Evolutionary conservation across 2,113 vertebrate genomes (phyloP), one percentile per base, ranked within the genome.

Genomic region (Tenebrosternarchus preto): DNA sequence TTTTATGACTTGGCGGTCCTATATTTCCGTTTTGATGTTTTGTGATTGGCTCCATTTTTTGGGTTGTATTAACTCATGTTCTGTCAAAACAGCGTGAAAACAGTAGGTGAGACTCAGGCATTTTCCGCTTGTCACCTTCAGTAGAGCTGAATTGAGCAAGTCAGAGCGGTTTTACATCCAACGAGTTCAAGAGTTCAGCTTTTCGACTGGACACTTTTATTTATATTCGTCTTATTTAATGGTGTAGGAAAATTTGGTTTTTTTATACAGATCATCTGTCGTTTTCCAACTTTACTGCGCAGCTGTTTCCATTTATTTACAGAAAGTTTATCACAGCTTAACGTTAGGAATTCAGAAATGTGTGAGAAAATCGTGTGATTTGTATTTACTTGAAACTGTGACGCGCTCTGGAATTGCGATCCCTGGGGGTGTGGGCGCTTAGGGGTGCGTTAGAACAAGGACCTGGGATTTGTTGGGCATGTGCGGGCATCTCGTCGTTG

Each of bases 51-150:
- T 29, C 59, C 17, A 63, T 55, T 72, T n/a, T 61, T 59, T 24
- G 63, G 82, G 50, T 20, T 84, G 82, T 77, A 87, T 82, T 84
- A 89, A 87, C 86, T 89, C 82, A 84, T 88, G 84, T 83, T 85
- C 84, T 75, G 50, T 76, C 76, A 33, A 25, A 56, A 39, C 69
- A 82, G 77, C 84, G 82, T 85, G 83, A 67, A 82, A 85, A 88
- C 88, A 90, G 83, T 86, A 82, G 85, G 85, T 84, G 82, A 89
- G 86, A 89, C 89, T 73, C 80, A 88, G 78, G 86, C 84, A 90
- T 90, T 89, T 92, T 92, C 90, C 87, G 86, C 90, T 83, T 92
- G 90, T 92, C 91, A 89, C 90, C 87, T 89, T 87, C 84, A 89
- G 89, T 92, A 68, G 80, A 66, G 66, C 73, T 39, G 72, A 74